Base-by-base conservation (phyloP, 2,113 vertebrate species). In the Genyomyrus donnyi region DNA sequence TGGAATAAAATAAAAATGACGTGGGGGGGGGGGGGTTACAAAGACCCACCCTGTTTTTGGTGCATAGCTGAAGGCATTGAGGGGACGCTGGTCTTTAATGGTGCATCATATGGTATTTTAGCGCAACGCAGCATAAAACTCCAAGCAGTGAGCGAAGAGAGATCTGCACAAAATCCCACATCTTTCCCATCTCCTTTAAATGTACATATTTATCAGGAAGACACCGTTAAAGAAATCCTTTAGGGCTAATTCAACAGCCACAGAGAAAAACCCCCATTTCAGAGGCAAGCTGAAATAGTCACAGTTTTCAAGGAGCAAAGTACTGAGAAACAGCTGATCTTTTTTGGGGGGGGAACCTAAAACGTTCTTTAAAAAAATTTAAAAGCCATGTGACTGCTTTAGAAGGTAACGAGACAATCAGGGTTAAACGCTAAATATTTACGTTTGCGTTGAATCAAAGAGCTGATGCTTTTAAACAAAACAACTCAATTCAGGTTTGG, bases 31-130 rank as follows among this genome's bases (percentile, higher is more conserved):
- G 77, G 46, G 46, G 74, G 58, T 89, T 89, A 91, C 92, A 90
- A 45, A 50, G 49, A 85, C 31, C 1, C 27, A 3, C 15, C 27
- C 94, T 93, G 94, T 93, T 91, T 91, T 93, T 94, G 94, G 93
- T 92, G 85, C 52, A 45, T 91, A 93, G 94, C 93, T 93, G 93
- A 89, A 92, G 88, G 85, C 89, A 31, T 7, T 86, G 90, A 89
- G 84, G 91, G 80, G 92, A 19, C 4, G 35, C 35, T 35, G 74
- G 0, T 7, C 15, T 35, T 15, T 35, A 74, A 74, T 13, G 31
- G 8, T 70, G 62, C 21, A 13, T 31, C 21, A 13, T 31, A 31
- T 24, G 62, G 66, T 15, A 74, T 35, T 31, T 74, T 74, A 74
- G 66, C n/a, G 11, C 10, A 31, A 39, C 11, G 42, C 6, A 19